Evolutionary conservation across 35 echinoderm and acorn worm species (phyloP), one percentile per base, ranked within the genome.

Genomic region (Ptychodera flava): DNA sequence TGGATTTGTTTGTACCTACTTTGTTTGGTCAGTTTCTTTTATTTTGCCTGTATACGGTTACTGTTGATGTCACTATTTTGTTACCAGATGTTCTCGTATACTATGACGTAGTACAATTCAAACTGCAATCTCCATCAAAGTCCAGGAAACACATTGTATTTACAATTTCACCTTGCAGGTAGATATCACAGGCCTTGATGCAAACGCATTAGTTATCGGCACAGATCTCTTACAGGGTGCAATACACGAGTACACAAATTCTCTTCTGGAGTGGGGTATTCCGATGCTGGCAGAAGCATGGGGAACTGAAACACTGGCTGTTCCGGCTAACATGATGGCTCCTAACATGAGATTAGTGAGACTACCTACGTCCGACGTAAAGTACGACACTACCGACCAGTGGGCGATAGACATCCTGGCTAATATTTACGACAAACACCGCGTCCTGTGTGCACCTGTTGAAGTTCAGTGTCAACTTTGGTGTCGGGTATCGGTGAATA

Each of bases 261-360:
- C 32, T 31, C 80, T 94, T 1, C 31, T 78, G 0, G 77, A 84
- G 1, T 94, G 92, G 92, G 96, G 92, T 78, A 85, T 90, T 10
- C 78, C 90, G 0, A 99, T 99, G 96, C 31, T 94, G 28, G 77
- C 96, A 33, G 77, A 88, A 33, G 90, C 96, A 29, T 94, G 92
- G 96, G 89, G 83, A 0, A 83, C 93, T 10, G 76, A 84, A 31
- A 36, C 64, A 30, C 53, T 94, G 36, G 77, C 87, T 36, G 45
- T 92, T 0, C 79, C 89, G 29, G 36, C 38, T 38, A 35, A 79
- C 15, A n/a, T 92, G 82, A 92, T 88, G 81, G 90, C 92, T 15
- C 95, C 95, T 0, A 90, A 78, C 64, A 94, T 99, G 92, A 81
- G 35, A 29, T 52, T 99, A 22, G 76, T 94, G 12, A 86, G 37